A percentile compares a stretch with the other conserved stretches of the same genome.
These are phyloP conservation scores for Drosophila pseudotalamancana DNA, from an alignment of 2,888 invertebrate species.

Conservation along the genomic window DNA sequence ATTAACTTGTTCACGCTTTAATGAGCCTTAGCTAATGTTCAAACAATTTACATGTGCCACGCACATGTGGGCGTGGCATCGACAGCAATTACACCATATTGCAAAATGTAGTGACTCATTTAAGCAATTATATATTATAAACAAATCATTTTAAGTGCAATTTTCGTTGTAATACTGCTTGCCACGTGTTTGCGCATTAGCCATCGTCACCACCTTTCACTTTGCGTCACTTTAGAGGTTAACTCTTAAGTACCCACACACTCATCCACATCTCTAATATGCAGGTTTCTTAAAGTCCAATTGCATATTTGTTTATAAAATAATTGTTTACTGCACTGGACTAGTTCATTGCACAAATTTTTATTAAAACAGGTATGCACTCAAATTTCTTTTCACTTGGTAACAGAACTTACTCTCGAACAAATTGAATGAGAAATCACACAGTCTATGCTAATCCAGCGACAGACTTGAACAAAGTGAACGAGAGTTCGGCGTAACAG, in stretches of 20 bases:
- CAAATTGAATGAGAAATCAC: conserved; percentile 83
- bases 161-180: conserved; percentile 25
- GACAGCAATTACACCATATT: conserved; percentile 58
- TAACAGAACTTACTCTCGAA: conserved; percentile 80
- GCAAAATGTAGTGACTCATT: conserved; percentile 31
- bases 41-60: conserved; percentile 13
- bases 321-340: conserved; percentile 37
- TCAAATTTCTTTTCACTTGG: conserved; percentile 45
- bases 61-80: conserved; percentile 59
- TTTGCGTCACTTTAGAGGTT: conserved; percentile 58
- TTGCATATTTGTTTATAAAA: conserved; percentile 70
- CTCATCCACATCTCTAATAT: conserved; percentile 46
- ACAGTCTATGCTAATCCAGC: conserved; percentile 86
- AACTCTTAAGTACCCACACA: conserved; percentile 24
- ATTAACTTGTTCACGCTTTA: background rate
- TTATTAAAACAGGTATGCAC: conserved; percentile 29
- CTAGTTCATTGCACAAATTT: conserved; percentile 45
- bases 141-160: conserved; percentile 18
- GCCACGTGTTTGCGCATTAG: conserved; percentile 68
- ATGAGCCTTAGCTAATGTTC: background rate
- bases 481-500: conserved; percentile 86
- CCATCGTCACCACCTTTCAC: conserved; percentile 69
- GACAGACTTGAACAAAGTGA: conserved; percentile 89
- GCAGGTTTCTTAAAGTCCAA: conserved; percentile 43
- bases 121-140: conserved; percentile 18